These are phyloP conservation scores for Luidia sarsii DNA, from an alignment of 53 echinoderm and acorn worm species.

Conservation along the genomic window DNA sequence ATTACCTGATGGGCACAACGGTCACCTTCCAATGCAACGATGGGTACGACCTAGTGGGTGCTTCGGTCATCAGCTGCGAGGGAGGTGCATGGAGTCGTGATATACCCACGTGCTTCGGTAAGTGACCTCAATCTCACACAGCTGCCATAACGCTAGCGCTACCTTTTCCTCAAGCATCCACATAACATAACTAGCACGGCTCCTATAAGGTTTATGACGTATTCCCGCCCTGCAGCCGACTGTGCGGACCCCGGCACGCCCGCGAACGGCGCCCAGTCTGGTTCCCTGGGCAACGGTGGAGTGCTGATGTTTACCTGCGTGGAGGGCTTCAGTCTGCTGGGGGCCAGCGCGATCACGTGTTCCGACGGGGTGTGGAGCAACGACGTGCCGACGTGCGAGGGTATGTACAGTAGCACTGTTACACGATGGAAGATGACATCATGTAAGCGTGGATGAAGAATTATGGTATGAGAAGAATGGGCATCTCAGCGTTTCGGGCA, in stretches of 20 bases:
- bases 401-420: no score
- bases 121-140: no score
- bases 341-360: conserved; percentile 61
- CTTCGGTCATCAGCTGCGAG: conserved; percentile 61
- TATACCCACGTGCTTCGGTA: conserved; percentile 59
- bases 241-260: conserved; percentile 73
- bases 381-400: conserved; percentile 57
- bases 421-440: no score
- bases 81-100: conserved; percentile 55
- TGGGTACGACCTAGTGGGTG: conserved; percentile 59
- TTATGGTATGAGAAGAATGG: no score
- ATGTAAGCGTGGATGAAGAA: no score
- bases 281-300: conserved; percentile 62
- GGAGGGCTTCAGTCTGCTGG: conserved; percentile 53
- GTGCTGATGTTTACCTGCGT: conserved; percentile 52
- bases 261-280: conserved; percentile 49
- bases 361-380: conserved; percentile 54
- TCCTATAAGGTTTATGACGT: no score
- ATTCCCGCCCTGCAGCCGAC: conserved; percentile 59
- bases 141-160: no score
- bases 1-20: conserved; percentile 55
- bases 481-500: no score
- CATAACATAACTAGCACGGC: no score
- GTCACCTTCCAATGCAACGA: conserved; percentile 62
- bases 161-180: no score